phyloP scores from a whole-genome alignment of 1,140 invertebrate genomes.

The Aphaenogaster ashmeadi region DNA sequence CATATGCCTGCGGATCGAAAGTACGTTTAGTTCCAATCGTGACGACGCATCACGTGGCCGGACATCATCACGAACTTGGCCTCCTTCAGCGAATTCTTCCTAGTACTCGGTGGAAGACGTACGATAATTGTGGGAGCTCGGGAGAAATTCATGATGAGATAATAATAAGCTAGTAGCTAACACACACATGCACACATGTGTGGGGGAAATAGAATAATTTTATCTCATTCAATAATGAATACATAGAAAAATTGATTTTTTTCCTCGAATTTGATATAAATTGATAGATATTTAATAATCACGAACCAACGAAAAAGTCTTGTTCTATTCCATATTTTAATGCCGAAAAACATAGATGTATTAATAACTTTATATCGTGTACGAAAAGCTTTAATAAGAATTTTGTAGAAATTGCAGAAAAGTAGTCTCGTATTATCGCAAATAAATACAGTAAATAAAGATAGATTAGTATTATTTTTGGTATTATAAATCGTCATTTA shows the following conservation, averaged over 20 bases:
- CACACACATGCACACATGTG: neutral
- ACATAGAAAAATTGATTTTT: neutral
- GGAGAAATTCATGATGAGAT: neutral
- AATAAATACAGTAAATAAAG: neutral
- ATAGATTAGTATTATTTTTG: neutral
- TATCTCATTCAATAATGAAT: neutral
- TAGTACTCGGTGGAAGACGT: neutral
- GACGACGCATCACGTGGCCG: conserved; percentile 35
- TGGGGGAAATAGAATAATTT: neutral
- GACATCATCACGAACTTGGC: conserved; percentile 67
- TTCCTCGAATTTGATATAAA: neutral
- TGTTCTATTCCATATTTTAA: neutral
- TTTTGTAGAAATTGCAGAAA: neutral
- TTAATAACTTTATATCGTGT: neutral
- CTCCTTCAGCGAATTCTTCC: conserved; percentile 56
- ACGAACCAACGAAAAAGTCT: neutral
- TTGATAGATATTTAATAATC: neutral
- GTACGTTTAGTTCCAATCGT: conserved; percentile 73
- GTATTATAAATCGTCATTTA: neutral
- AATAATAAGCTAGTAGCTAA: neutral
- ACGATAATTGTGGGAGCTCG: neutral
- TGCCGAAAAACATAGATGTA: neutral
- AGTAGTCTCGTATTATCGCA: neutral
- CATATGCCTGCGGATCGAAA: conserved; percentile 70
- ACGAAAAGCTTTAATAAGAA: neutral